A percentile compares a stretch with the other conserved stretches of the same genome.
These are phyloP conservation scores for Apistogramma diplotaenia DNA, from an alignment of 2,113 vertebrate species.

Conservation along the genomic window DNA sequence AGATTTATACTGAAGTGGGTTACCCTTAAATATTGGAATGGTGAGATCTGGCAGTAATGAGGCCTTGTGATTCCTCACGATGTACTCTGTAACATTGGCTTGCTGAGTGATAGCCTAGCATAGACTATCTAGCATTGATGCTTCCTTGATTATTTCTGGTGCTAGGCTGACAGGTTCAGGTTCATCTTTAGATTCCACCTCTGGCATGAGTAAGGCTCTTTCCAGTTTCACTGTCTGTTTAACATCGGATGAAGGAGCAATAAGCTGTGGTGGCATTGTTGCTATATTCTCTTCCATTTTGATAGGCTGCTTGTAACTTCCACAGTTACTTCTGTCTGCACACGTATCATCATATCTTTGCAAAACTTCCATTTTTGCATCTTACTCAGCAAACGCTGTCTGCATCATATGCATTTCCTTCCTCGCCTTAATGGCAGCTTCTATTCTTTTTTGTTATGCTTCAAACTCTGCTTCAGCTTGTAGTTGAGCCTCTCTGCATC, in stretches of 20 bases:
- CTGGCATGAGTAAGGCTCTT: too few species aligned
- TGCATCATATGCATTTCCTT: slow-evolving; percentile 36
- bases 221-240: fast-evolving
- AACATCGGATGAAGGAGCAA: neutral
- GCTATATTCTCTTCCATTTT: neutral
- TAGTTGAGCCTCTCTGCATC: neutral
- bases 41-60: slow-evolving; percentile 26
- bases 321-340: neutral
- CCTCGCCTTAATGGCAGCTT: slow-evolving; percentile 26
- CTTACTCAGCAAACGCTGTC: slow-evolving; percentile 20
- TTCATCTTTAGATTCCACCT: neutral
- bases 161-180: neutral
- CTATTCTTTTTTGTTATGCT: slow-evolving; percentile 9
- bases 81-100: slow-evolving; percentile 31
- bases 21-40: slow-evolving; percentile 10
- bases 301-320: neutral
- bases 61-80: slow-evolving; percentile 39
- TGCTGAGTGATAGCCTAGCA: slow-evolving; percentile 34
- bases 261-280: neutral
- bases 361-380: slow-evolving; percentile 32
- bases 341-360: slow-evolving; percentile 14
- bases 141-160: neutral
- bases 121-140: slow-evolving; percentile 5
- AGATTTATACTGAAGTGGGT: slow-evolving; percentile 14
- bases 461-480: slow-evolving; percentile 23